Evolutionary conservation across 1,140 invertebrate genomes (phyloP).

Genomic region (Dendrolimus punctatus): DNA sequence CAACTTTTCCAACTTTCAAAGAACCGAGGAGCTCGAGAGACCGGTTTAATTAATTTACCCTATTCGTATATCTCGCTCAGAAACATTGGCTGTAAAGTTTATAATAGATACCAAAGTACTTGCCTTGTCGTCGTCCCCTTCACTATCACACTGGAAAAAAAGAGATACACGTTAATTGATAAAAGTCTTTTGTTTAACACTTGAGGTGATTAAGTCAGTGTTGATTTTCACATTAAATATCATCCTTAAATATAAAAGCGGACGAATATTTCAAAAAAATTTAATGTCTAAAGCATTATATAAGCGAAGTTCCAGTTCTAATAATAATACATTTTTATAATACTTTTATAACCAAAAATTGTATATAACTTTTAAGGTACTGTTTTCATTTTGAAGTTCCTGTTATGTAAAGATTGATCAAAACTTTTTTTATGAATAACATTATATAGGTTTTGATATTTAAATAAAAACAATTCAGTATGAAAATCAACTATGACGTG

Average conservation of each 20-base stretch:
- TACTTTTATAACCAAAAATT: too few relatives aligned
- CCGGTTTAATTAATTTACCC: constrained; percentile 52
- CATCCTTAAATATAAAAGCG: neutral
- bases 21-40: constrained; percentile 28
- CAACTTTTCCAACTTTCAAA: constrained; percentile 44
- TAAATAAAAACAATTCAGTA: too few relatives aligned
- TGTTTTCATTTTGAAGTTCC: too few relatives aligned
- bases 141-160: constrained; percentile 89
- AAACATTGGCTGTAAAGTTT: constrained; percentile 16
- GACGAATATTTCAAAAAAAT: too few relatives aligned
- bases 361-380: too few relatives aligned
- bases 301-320: too few relatives aligned
- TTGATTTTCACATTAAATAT: neutral
- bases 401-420: too few relatives aligned
- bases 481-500: too few relatives aligned
- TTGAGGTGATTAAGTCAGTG: neutral
- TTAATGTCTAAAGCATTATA: too few relatives aligned
- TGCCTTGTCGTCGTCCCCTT: constrained; percentile 90
- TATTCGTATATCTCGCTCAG: constrained; percentile 29
- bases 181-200: constrained; percentile 3
- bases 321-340: too few relatives aligned
- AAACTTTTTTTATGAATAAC: too few relatives aligned
- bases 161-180: constrained; percentile 47
- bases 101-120: constrained; percentile 48
- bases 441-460: too few relatives aligned